phyloP scores from a whole-genome alignment of 2,113 vertebrate species.

The Eulacestoma nigropectus region DNA sequence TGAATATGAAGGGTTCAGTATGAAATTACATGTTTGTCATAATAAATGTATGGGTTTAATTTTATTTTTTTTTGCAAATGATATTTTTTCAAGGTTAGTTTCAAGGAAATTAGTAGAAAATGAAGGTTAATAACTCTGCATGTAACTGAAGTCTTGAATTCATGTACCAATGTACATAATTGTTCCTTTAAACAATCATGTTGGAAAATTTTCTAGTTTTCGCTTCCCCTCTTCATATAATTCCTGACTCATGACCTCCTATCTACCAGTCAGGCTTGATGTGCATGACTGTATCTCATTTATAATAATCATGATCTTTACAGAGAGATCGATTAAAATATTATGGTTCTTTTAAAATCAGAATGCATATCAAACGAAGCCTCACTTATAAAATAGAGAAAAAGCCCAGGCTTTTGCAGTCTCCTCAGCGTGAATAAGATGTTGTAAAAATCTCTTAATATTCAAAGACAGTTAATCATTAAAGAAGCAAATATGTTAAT shows the following conservation, averaged over 20 bases:
- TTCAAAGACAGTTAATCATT: conserved; percentile 58
- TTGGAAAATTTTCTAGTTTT: conserved; percentile 47
- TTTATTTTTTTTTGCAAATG: conserved; percentile 57
- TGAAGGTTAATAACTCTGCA: conserved; percentile 41
- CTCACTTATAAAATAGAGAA: conserved; percentile 8
- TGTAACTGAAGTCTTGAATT: conserved; percentile 52
- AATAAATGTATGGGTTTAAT: conserved; percentile 41
- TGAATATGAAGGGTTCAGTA: conserved; percentile 48
- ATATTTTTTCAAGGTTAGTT: conserved; percentile 45
- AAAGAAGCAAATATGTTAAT: conserved; percentile 47
- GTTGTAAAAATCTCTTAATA: conserved; percentile 47
- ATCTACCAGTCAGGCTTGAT: conserved; percentile 44
- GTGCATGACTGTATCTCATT: conserved; percentile 38
- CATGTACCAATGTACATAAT: conserved; percentile 31
- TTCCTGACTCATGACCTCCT: conserved; percentile 41
- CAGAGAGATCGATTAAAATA: conserved; percentile 55
- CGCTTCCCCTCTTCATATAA: conserved; percentile 7
- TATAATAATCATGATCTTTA: conserved; percentile 35
- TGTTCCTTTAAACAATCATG: conserved; percentile 53
- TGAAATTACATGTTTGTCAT: conserved; percentile 49
- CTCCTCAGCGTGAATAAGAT: not conserved
- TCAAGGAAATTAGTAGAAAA: conserved; percentile 60
- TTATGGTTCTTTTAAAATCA: conserved; percentile 36
- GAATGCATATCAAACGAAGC: conserved; percentile 31
- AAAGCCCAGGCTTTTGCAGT: not conserved